Percentiles rank a stretch among this genome's conserved stretches.
phyloP scores from a whole-genome alignment of 1,140 invertebrate genomes.

The Mesaphorura yosii region DNA sequence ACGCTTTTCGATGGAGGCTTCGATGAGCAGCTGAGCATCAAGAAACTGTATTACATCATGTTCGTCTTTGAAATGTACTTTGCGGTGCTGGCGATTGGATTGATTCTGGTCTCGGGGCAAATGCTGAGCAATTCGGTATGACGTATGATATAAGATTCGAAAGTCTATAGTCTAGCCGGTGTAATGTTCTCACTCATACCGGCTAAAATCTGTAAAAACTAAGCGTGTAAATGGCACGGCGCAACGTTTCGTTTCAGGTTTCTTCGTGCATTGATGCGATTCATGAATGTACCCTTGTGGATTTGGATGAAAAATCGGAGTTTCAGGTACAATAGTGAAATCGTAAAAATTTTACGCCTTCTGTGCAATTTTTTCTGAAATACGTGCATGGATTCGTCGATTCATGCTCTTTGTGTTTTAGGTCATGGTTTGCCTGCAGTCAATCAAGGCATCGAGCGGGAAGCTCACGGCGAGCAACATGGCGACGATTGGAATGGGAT shows the following conservation, averaged over 20 bases:
- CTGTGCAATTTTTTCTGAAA: not conserved
- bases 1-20: too few relatives aligned
- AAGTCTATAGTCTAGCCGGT: too few relatives aligned
- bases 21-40: not conserved
- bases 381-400: not conserved
- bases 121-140: not conserved
- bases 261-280: not conserved
- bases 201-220: not conserved
- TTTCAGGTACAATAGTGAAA: not conserved
- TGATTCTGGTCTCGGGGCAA: not conserved
- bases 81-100: not conserved
- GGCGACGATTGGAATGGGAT: conserved; percentile 1
- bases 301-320: not conserved
- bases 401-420: too few relatives aligned
- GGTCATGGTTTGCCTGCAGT: too few relatives aligned
- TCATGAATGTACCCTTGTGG: not conserved
- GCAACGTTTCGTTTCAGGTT: too few relatives aligned
- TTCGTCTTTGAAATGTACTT: not conserved
- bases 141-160: too few relatives aligned
- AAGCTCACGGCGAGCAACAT: conserved; percentile 4
- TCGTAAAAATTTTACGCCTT: not conserved
- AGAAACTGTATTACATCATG: not conserved
- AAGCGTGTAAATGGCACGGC: not conserved
- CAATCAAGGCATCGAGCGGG: too few relatives aligned
- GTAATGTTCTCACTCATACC: not conserved